Conservation (phyloP, 2,113 vertebrate genomes). For the Aleadryas rufinucha region DNA sequence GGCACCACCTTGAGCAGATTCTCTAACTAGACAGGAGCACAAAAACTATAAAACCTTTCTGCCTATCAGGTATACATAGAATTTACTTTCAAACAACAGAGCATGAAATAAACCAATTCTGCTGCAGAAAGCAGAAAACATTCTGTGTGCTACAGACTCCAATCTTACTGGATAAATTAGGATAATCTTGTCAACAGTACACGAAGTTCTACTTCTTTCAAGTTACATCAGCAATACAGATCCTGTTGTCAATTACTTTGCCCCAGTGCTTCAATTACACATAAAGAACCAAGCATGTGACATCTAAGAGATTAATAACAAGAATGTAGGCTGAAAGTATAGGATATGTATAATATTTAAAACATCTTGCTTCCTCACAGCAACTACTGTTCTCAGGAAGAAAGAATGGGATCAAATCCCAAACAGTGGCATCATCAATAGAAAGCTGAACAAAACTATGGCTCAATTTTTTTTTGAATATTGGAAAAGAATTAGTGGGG, state of each 20-base stretch:
- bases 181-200: not conserved
- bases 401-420: not conserved
- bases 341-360: too few relatives aligned
- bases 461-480: not conserved
- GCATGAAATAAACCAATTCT: not conserved
- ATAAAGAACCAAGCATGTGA: not conserved
- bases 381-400: not conserved
- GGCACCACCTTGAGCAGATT: not conserved
- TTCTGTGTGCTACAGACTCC: not conserved
- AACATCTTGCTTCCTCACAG: not conserved
- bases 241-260: not conserved
- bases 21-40: not conserved
- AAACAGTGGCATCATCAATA: not conserved
- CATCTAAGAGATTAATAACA: not conserved
- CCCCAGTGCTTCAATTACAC: not conserved
- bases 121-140: not conserved
- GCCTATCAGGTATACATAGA: not conserved
- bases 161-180: not conserved
- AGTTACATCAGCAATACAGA: not conserved
- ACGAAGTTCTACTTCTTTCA: not conserved
- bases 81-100: not conserved
- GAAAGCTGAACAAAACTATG: not conserved
- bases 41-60: not conserved
- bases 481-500: not conserved
- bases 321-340: not conserved